Evolutionary conservation across 2,888 invertebrate species (phyloP).

Genomic region (Rhopalosiphum nymphaeae): DNA sequence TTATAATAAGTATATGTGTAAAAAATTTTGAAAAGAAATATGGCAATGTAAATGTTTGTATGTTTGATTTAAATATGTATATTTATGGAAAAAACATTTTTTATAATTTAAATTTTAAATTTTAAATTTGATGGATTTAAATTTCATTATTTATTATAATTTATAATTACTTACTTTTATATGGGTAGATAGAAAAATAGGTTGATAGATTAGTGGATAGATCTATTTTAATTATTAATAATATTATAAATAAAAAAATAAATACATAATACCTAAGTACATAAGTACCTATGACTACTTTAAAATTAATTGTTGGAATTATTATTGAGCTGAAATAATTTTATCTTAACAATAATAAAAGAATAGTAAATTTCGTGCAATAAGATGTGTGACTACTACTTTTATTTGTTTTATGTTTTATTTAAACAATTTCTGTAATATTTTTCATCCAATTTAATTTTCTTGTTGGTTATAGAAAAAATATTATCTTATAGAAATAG

Average conservation of each 20-base stretch:
- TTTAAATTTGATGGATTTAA: no score
- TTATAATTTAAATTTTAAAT: no score
- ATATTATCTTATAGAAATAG: not conserved
- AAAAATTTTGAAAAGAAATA: not conserved
- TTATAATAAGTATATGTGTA: not conserved
- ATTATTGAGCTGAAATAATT: not conserved
- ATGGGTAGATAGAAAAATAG: no score
- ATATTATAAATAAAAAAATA: not conserved
- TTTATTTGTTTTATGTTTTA: not conserved
- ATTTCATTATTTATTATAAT: not conserved
- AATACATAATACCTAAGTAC: not conserved
- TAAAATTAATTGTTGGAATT: not conserved
- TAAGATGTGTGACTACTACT: not conserved
- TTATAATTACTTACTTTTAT: not conserved
- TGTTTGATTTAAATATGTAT: not conserved
- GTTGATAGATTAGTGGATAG: no score
- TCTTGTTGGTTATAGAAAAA: not conserved
- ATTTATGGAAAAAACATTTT: no score
- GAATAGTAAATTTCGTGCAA: not conserved
- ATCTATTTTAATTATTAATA: not conserved
- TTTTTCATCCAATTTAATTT: not conserved
- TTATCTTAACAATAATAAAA: not conserved
- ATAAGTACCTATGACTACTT: no score
- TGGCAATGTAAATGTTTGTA: not conserved
- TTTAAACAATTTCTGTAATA: not conserved